Percentiles rank a stretch among this genome's conserved stretches.
Evolutionary conservation across 2,797 vertebrate species (phyloP).

Genomic region (Hemibagrus guttatus): DNA sequence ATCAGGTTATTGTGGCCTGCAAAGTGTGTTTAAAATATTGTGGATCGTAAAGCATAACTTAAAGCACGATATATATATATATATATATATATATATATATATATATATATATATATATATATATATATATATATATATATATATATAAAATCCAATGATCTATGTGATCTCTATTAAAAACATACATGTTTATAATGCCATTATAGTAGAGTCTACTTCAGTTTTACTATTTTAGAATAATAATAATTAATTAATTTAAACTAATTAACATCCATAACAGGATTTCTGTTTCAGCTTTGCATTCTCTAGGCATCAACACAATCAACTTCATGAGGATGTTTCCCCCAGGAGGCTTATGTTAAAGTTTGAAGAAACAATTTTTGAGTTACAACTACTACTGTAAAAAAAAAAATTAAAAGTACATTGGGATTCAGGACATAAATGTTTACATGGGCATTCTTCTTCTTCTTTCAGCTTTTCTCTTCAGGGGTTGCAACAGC

Average conservation of each 20-base stretch:
- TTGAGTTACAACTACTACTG: not conserved
- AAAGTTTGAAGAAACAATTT: not conserved
- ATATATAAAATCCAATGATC: conserved; percentile 3
- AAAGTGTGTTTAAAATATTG: conserved; percentile 15
- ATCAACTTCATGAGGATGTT: not conserved
- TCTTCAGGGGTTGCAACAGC: too few relatives aligned
- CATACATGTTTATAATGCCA: not conserved
- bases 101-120: too few relatives aligned
- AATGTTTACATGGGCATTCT: not conserved
- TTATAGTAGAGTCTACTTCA: not conserved
- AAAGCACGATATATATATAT: not conserved
- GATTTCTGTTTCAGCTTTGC: not conserved
- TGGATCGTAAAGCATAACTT: conserved; percentile 3
- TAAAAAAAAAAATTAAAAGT: not conserved
- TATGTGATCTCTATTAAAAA: not conserved
- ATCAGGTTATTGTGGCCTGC: conserved; percentile 23
- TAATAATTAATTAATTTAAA: not conserved
- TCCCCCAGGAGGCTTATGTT: not conserved
- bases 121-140: too few relatives aligned
- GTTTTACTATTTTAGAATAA: not conserved
- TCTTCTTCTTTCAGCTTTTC: too few relatives aligned
- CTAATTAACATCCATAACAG: not conserved
- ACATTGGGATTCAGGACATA: not conserved
- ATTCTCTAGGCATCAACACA: not conserved
- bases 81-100: too few relatives aligned